Percentiles rank a stretch among this genome's conserved stretches.
These are phyloP conservation scores for Melinaea menophilus DNA, from an alignment of 2,888 invertebrate species.

Conservation along the genomic window DNA sequence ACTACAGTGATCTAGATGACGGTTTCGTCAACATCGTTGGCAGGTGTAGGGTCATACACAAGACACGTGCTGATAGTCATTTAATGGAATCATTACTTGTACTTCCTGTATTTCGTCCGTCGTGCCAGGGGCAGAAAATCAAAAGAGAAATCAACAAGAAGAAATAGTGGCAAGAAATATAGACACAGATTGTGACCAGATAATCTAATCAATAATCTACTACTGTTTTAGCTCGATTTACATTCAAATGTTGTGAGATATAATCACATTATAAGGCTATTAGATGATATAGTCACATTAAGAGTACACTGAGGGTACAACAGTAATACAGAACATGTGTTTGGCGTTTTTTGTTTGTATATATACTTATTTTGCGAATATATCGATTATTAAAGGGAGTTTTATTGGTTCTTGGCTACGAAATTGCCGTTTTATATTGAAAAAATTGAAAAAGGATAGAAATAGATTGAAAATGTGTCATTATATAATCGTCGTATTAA, in stretches of 20 bases:
- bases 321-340: neutral
- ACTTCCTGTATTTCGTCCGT: constrained; percentile 71
- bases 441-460: neutral
- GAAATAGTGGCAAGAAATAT: constrained; percentile 41
- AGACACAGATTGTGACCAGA: constrained; percentile 18
- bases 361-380: too few species aligned
- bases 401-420: too few species aligned
- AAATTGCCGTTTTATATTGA: too few species aligned
- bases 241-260: too few species aligned
- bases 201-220: neutral
- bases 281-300: constrained; percentile 17
- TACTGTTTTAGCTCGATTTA: too few species aligned
- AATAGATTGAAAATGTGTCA: neutral
- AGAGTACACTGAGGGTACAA: constrained; percentile 2
- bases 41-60: constrained; percentile 70
- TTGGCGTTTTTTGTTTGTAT: neutral
- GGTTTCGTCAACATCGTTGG: constrained; percentile 37
- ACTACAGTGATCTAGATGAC: constrained; percentile 65
- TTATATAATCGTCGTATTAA: too few species aligned
- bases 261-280: too few species aligned
- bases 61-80: constrained; percentile 73
- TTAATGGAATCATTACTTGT: constrained; percentile 75
- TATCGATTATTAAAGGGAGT: too few species aligned
- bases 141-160: constrained; percentile 65
- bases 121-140: constrained; percentile 72